A percentile compares a stretch with the other conserved stretches of the same genome.
phyloP scores from a whole-genome alignment of 2,113 vertebrate species.

The Sardina pilchardus region DNA sequence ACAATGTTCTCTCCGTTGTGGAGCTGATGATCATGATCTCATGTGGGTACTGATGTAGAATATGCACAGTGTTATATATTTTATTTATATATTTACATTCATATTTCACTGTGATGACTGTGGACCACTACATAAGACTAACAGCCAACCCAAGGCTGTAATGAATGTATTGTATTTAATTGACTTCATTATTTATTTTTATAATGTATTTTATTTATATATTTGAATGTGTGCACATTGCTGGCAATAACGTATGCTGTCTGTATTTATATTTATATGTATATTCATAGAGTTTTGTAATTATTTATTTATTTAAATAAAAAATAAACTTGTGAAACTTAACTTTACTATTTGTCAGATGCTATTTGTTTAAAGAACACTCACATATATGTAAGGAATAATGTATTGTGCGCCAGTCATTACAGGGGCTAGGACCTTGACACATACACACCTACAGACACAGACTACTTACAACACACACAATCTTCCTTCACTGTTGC shows the following conservation, averaged over 20 bases:
- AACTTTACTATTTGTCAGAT: neutral
- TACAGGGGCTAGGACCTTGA: too few relatives aligned
- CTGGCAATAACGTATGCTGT: too few relatives aligned
- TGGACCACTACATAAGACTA: neutral
- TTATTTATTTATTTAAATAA: constrained; percentile 60
- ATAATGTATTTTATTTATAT: neutral
- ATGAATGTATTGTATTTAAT: neutral
- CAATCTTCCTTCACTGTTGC: neutral
- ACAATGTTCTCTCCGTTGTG: neutral
- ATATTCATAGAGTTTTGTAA: constrained; percentile 14
- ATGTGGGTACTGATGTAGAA: too few relatives aligned
- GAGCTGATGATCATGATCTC: neutral
- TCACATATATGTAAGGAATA: neutral
- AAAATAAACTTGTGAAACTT: neutral
- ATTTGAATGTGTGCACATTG: neutral
- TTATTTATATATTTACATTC: too few relatives aligned
- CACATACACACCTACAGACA: neutral
- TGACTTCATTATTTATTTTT: constrained; percentile 36
- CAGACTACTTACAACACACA: neutral
- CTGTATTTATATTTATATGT: constrained; percentile 1
- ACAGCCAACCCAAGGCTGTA: neutral
- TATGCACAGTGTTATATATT: too few relatives aligned
- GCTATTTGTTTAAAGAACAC: neutral
- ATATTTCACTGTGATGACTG: constrained; percentile 8
- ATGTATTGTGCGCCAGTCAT: too few relatives aligned